Evolutionary conservation across 1,140 invertebrate species (phyloP).

Genomic region (Drosophila kikkawai): DNA sequence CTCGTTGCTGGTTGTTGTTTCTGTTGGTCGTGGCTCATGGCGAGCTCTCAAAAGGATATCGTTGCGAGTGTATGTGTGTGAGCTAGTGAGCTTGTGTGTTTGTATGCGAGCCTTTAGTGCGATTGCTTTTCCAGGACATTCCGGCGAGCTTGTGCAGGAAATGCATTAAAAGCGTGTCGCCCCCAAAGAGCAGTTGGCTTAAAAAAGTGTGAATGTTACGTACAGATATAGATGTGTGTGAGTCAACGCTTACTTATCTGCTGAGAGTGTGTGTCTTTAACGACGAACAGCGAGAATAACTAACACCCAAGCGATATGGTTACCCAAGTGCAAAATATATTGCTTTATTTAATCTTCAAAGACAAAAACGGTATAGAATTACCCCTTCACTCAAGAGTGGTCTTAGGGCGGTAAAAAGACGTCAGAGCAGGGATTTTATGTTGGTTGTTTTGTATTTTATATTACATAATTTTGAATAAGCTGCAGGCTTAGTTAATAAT

Average conservation of each 20-base stretch:
- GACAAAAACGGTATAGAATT: neutral
- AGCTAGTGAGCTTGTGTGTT: conserved; percentile 11
- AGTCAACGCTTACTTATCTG: conserved; percentile 26
- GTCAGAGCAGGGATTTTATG: neutral
- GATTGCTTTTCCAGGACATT: conserved; percentile 44
- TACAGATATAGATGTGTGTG: conserved; percentile 3
- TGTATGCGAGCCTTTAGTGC: conserved; percentile 41
- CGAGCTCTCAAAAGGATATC: conserved; percentile 49
- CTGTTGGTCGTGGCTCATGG: conserved; percentile 8
- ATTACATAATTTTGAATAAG: neutral
- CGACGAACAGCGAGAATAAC: conserved; percentile 15
- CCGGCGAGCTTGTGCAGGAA: conserved; percentile 50
- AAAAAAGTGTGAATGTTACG: conserved; percentile 20
- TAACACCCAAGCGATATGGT: conserved; percentile 25
- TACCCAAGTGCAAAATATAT: conserved; percentile 20
- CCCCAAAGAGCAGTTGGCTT: conserved; percentile 45
- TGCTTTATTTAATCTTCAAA: conserved; percentile 15
- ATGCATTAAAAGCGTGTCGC: conserved; percentile 65
- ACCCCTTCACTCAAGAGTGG: neutral
- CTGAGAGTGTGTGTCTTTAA: conserved; percentile 16
- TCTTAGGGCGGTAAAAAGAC: neutral
- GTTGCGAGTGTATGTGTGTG: conserved; percentile 10
- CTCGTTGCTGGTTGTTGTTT: conserved; percentile 38
- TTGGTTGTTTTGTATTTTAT: neutral
- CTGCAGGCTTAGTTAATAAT: neutral